Conservation (phyloP, 2,113 vertebrate species). For the Lycocorax pyrrhopterus region DNA sequence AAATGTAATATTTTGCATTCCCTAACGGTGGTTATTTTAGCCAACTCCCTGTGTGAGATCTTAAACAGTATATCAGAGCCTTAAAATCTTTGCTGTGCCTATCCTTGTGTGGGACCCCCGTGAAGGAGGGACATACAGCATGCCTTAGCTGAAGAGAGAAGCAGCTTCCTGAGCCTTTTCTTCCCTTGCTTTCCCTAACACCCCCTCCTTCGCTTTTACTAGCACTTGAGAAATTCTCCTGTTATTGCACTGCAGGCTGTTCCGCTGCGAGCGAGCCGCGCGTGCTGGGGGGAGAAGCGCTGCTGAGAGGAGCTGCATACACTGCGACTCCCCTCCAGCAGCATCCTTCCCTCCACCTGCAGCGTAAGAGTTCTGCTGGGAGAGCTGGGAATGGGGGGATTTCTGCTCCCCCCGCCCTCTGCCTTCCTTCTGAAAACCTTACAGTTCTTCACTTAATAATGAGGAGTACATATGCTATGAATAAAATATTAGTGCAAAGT, state of each 20-base stretch:
- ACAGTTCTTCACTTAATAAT: neutral
- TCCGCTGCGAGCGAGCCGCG: neutral
- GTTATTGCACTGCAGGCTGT: constrained; percentile 16
- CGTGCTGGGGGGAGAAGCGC: constrained; percentile 9
- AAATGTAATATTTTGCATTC: constrained; percentile 23
- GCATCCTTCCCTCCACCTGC: neutral
- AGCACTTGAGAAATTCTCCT: constrained; percentile 24
- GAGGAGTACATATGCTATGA: neutral
- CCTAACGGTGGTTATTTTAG: neutral
- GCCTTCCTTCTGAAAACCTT: neutral
- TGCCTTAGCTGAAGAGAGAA: neutral
- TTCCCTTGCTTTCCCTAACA: constrained; percentile 4
- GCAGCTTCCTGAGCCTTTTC: neutral
- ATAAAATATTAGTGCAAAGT: neutral
- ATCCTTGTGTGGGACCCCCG: neutral
- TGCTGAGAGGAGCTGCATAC: constrained; percentile 13
- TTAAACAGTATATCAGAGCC: neutral
- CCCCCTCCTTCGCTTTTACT: constrained; percentile 10
- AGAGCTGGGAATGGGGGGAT: neutral
- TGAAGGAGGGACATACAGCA: neutral
- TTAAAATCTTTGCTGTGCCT: neutral
- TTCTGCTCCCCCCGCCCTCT: neutral
- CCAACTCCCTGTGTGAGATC: neutral
- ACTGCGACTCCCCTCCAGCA: constrained; percentile 1
- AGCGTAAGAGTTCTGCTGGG: neutral